These are phyloP conservation scores for Sphenopsis melanotis DNA, from an alignment of 2,797 vertebrate species.

Conservation along the genomic window DNA sequence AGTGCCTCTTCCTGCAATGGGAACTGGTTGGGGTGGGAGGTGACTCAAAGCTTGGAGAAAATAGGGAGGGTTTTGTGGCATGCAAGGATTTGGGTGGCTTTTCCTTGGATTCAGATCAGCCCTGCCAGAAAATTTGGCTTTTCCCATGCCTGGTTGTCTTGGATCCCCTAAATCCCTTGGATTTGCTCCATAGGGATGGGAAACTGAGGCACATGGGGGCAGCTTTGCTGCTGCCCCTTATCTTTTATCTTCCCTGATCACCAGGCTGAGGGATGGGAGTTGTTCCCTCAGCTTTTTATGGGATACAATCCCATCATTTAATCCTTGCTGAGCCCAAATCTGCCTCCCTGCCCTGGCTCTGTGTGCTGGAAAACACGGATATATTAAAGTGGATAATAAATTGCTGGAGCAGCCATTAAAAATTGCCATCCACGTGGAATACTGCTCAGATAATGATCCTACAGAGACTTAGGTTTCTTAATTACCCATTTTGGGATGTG, in stretches of 20 bases:
- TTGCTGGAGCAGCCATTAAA: slow-evolving; percentile 11
- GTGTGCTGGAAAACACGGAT: background rate
- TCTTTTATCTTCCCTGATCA: background rate
- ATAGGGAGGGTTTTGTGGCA: accelerated
- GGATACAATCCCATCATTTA: background rate
- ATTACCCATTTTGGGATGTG: background rate
- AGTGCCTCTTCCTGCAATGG: accelerated
- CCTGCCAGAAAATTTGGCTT: background rate
- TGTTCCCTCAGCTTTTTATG: background rate
- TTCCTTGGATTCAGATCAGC: background rate
- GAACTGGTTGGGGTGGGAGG: background rate
- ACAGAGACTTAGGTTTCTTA: background rate
- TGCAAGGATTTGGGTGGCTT: accelerated
- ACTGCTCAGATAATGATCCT: background rate
- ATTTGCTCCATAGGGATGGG: background rate
- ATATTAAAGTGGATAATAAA: slow-evolving; percentile 44
- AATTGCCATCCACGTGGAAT: background rate
- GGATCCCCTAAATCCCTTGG: background rate
- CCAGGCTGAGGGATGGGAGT: background rate
- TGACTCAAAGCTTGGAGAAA: background rate
- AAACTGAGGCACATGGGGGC: background rate
- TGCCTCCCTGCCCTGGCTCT: background rate
- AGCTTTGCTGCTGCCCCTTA: background rate
- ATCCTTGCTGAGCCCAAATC: slow-evolving; percentile 22
- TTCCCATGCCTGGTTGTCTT: accelerated